Percentiles rank a stretch among this genome's conserved stretches.
phyloP scores from a whole-genome alignment of 2,797 vertebrate species.

The Tapera naevia region DNA sequence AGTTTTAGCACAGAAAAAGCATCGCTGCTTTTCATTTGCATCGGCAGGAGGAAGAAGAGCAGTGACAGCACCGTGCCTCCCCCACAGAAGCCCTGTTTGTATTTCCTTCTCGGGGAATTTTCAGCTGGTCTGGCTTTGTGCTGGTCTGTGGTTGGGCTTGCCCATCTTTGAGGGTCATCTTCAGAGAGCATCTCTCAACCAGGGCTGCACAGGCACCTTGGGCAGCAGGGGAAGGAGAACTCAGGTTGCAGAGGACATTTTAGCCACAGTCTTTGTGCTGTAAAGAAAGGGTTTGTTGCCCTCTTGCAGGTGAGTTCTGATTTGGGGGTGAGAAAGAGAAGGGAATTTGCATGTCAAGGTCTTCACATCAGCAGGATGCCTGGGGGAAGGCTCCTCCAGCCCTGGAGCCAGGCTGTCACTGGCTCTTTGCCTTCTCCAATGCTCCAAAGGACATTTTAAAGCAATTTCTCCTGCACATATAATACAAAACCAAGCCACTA shows the following conservation, averaged over 20 bases:
- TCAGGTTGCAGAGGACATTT: neutral
- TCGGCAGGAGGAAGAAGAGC: neutral
- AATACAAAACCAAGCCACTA: neutral
- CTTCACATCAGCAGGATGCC: neutral
- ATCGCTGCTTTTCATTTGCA: neutral
- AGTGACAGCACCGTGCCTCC: neutral
- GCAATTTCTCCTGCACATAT: neutral
- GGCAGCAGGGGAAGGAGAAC: neutral
- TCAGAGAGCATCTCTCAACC: neutral
- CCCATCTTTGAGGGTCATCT: neutral
- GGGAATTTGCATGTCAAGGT: neutral
- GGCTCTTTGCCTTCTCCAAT: neutral
- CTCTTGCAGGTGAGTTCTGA: neutral
- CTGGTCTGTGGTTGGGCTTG: neutral
- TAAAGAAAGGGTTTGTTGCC: neutral
- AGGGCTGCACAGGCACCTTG: neutral
- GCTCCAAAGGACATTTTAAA: neutral
- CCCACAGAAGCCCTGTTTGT: neutral
- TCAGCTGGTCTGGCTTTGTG: neutral
- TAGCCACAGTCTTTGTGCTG: rapidly evolving
- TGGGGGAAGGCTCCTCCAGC: neutral
- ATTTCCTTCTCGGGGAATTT: neutral
- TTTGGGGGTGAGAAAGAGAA: neutral
- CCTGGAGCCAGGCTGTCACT: neutral
- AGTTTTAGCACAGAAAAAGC: neutral